Percentiles rank a stretch among this genome's conserved stretches.
Evolutionary conservation across 53 echinoderm and acorn worm species (phyloP).

Genomic region (Holothuria leucospilota): DNA sequence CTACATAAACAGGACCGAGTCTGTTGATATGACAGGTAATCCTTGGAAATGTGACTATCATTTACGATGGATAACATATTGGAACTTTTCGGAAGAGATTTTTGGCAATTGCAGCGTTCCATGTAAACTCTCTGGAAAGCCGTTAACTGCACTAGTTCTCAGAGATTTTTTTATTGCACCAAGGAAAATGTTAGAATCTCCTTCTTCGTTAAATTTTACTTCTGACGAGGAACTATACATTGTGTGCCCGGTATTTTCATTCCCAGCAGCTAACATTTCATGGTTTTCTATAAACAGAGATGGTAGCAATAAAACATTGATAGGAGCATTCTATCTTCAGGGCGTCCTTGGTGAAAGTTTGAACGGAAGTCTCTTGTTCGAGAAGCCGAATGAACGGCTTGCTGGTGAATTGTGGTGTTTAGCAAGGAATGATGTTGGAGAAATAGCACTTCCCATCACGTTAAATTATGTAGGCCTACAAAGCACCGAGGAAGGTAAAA

Average conservation of each 20-base stretch:
- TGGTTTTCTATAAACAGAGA: background rate
- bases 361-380: background rate
- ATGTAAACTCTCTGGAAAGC: background rate
- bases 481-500: too few species aligned
- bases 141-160: background rate
- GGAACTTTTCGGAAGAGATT: background rate
- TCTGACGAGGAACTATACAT: background rate
- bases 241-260: background rate
- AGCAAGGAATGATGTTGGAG: background rate
- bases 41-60: background rate
- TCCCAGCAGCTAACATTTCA: background rate
- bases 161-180: background rate
- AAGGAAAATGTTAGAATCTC: background rate
- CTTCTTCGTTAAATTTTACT: background rate
- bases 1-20: background rate
- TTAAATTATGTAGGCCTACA: background rate
- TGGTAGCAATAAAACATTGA: background rate
- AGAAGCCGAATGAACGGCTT: background rate
- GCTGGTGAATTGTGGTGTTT: background rate
- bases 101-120: constrained; percentile 11
- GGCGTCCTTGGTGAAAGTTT: background rate
- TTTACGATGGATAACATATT: background rate
- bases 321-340: background rate
- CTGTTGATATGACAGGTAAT: background rate
- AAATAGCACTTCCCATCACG: background rate